These are phyloP conservation scores for Coregonus suidteri DNA, from an alignment of 2,797 vertebrate genomes.

Conservation along the genomic window DNA sequence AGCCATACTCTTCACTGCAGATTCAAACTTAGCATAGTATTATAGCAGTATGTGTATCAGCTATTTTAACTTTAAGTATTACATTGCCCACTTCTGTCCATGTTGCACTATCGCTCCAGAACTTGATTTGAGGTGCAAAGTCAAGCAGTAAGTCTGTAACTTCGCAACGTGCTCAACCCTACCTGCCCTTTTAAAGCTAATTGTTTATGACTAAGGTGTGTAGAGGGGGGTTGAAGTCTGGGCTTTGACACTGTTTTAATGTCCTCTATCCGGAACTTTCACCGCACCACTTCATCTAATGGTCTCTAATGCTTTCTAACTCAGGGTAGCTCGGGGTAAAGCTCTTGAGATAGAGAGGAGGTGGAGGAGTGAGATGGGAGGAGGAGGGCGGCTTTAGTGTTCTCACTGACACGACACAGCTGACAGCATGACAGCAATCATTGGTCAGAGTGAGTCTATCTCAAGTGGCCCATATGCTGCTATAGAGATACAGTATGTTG, in stretches of 20 bases:
- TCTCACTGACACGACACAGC: not conserved
- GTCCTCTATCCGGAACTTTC: not conserved
- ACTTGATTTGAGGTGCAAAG: slow-evolving; percentile 1
- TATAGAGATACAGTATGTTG: not conserved
- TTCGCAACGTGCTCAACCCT: slow-evolving; percentile 17
- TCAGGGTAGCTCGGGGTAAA: not conserved
- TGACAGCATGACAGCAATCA: not conserved
- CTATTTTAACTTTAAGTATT: not conserved
- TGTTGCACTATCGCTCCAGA: slow-evolving; percentile 5
- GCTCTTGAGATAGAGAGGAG: not conserved
- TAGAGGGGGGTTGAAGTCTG: not conserved
- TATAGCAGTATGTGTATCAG: not conserved
- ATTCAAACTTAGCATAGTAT: not conserved
- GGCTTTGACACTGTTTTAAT: slow-evolving; percentile 3
- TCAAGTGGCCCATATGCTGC: not conserved
- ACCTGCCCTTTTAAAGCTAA: slow-evolving; percentile 10
- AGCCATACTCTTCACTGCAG: not conserved
- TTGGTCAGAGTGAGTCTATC: not conserved
- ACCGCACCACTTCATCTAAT: slow-evolving; percentile 9
- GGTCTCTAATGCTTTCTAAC: slow-evolving; percentile 6
- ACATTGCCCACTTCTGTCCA: not conserved
- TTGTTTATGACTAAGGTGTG: slow-evolving; percentile 5
- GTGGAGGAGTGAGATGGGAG: not conserved
- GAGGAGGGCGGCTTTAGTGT: no score
- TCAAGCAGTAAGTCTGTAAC: slow-evolving; percentile 1